Evolutionary conservation across 2,797 vertebrate genomes (phyloP), one percentile per base, ranked within the genome.

Genomic region (Cichlasoma orientale): DNA sequence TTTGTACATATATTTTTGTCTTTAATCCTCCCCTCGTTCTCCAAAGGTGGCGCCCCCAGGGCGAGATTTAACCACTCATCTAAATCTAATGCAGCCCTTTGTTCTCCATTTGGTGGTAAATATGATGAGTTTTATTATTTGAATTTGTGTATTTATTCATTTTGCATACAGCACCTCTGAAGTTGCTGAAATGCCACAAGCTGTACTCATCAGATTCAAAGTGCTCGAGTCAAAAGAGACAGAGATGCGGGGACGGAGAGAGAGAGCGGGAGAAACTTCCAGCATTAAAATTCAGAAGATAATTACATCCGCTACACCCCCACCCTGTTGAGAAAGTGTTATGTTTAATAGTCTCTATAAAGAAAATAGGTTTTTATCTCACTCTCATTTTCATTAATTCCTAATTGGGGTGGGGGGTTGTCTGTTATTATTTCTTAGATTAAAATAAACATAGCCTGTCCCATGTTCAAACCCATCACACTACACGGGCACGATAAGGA

Each of bases 371-470:
- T 94, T 96, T 95, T 96, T 96, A 96, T 96, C 95, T 96, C 94
- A 90, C 92, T 94, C 95, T 96, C 95, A 94, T 96, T 96, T 96
- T 96, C 95, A 96, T 96, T 96, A 95, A 96, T 96, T 96, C 95
- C 95, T 96, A 96, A 96, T 96, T 96, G 95, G 95, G 95, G 95
- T 96, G 94, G 94, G 95, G 95, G 95, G 95, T 94, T 96, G 95
- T 94, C 95, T 96, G 95, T 96, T 96, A 96, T 96, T 96, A 96
- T 96, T 95, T 95, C 96, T 96, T 95, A 96, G 96, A 96, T 96
- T 96, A 96, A 96, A 96, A 96, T 96, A 96, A 96, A 96, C 95
- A 96, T 96, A 94, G 95, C 95, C 95, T 94, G 93, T 94, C 94
- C 94, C 95, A 95, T 96, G 96, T 96, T 96, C 93, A 95, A 95